Evolutionary conservation across 2,113 vertebrate species (phyloP).

Genomic region (Etheostoma spectabile): DNA sequence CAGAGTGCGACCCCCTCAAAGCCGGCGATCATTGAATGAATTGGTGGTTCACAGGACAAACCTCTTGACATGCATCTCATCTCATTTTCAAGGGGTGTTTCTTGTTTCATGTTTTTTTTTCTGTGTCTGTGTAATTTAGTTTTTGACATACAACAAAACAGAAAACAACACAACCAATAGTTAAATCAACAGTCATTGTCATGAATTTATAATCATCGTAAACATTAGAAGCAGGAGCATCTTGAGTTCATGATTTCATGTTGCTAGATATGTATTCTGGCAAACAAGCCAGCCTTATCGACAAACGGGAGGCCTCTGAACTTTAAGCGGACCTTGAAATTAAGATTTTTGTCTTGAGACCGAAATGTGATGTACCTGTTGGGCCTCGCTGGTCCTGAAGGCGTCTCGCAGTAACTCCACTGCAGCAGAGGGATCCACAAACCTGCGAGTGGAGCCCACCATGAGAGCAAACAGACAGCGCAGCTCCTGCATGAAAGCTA

Average conservation of each 20-base stretch:
- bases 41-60: no score
- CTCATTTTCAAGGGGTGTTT: no score
- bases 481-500: constrained; percentile 97
- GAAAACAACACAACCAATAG: background rate
- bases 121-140: no score
- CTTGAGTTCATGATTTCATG: background rate
- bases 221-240: background rate
- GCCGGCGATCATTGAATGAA: background rate
- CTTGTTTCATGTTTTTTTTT: no score
- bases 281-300: fast-evolving
- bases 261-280: background rate
- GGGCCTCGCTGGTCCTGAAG: constrained; percentile 91
- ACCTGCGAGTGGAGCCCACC: constrained; percentile 93
- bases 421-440: constrained; percentile 93
- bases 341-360: background rate
- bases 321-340: background rate
- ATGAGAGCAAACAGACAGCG: constrained; percentile 94
- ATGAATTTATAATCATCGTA: background rate
- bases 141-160: background rate
- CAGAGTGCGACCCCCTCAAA: background rate
- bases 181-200: background rate
- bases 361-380: constrained; percentile 87
- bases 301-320: background rate
- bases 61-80: no score
- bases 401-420: constrained; percentile 93